phyloP scores from a whole-genome alignment of 2,113 vertebrate genomes.

The Nematolebias whitei region DNA sequence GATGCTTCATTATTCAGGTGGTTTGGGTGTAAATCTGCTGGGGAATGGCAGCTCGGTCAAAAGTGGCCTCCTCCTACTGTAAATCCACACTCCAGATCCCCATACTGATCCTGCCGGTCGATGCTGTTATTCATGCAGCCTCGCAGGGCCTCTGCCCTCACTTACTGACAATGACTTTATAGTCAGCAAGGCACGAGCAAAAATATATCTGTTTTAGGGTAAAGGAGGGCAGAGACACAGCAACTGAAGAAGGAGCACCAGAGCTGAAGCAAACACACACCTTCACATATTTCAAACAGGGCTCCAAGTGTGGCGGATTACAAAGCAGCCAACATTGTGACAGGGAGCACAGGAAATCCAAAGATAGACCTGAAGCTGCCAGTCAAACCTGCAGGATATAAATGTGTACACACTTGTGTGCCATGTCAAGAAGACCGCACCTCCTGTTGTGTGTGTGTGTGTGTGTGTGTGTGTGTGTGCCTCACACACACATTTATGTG shows the following conservation, averaged over 20 bases:
- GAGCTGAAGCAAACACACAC: conserved; percentile 42
- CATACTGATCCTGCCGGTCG: conserved; percentile 58
- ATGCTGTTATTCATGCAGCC: conserved; percentile 67
- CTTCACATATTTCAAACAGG: conserved; percentile 44
- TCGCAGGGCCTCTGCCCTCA: conserved; percentile 35
- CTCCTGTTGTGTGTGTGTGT: conserved; percentile 4
- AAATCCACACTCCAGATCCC: conserved; percentile 55
- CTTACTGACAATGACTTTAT: conserved; percentile 65
- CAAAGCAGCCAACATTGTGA: conserved; percentile 49
- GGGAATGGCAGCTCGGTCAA: conserved; percentile 12
- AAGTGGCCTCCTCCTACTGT: conserved; percentile 38
- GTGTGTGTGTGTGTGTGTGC: conserved; percentile 3
- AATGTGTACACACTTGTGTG: conserved; percentile 7
- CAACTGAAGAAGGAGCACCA: conserved; percentile 47
- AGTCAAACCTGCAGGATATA: conserved; percentile 31
- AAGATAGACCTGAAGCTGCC: conserved; percentile 58
- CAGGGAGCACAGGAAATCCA: conserved; percentile 55
- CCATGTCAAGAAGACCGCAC: conserved; percentile 6
- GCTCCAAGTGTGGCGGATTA: conserved; percentile 51
- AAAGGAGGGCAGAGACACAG: conserved; percentile 30
- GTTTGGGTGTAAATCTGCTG: conserved; percentile 20
- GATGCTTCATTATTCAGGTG: conserved; percentile 4
- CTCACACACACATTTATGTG: conserved; percentile 32
- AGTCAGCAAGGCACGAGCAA: conserved; percentile 72
- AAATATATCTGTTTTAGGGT: conserved; percentile 49